phyloP scores from a whole-genome alignment of 2,113 vertebrate species.

The Dendrocopos noguchii region DNA sequence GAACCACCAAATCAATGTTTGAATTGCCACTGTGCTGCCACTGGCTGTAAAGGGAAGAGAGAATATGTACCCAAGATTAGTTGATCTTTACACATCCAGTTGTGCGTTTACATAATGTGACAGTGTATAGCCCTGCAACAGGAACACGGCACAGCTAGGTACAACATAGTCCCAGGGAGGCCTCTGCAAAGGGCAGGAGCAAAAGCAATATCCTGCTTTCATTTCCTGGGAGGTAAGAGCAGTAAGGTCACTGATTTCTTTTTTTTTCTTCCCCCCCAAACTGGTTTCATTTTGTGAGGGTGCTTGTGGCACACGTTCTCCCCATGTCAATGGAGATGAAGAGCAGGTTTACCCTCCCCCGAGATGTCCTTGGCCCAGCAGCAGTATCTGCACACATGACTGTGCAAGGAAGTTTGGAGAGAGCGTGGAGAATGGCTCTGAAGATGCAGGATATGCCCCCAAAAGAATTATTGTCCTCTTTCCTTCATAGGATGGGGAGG shows the following conservation, averaged over 20 bases:
- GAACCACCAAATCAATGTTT: not conserved
- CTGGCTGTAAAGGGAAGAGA: not conserved
- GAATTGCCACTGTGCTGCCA: not conserved
- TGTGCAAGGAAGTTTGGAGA: not conserved
- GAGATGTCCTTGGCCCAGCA: not conserved
- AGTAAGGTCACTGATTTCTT: not conserved
- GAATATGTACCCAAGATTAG: not conserved
- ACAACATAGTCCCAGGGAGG: not conserved
- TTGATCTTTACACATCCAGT: not conserved
- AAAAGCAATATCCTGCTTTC: not conserved
- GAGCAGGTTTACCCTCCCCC: not conserved
- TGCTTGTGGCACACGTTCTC: fast-evolving
- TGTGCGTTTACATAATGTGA: not conserved
- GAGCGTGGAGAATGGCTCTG: not conserved
- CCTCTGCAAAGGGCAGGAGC: not conserved
- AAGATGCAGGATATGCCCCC: not conserved
- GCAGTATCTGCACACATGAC: not conserved
- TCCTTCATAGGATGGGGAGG: not conserved
- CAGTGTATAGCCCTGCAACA: not conserved
- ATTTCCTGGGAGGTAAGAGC: not conserved
- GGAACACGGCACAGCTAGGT: not conserved
- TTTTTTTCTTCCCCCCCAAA: not conserved
- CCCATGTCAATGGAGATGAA: not conserved
- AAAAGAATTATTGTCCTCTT: not conserved
- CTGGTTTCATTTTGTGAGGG: not conserved